These are phyloP conservation scores for Caradrina kadenii DNA, from an alignment of 2,888 invertebrate species.

Conservation along the genomic window DNA sequence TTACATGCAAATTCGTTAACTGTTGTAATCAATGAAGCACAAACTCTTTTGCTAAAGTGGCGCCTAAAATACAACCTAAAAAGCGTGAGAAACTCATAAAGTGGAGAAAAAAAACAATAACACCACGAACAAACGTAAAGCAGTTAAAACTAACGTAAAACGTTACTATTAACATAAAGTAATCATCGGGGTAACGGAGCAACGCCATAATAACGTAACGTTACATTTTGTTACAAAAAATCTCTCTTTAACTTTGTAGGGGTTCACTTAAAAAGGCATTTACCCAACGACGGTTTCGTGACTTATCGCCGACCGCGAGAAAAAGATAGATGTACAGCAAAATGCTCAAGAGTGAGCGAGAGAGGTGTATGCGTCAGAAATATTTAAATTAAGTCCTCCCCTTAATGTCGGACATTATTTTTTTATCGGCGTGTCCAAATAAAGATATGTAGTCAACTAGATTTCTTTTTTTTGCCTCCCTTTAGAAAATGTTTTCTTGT, in stretches of 20 bases:
- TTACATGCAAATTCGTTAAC: slow-evolving; percentile 4
- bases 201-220: slow-evolving; percentile 66
- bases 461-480: slow-evolving; percentile 61
- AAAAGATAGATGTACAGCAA: slow-evolving; percentile 66
- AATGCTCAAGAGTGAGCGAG: slow-evolving; percentile 61
- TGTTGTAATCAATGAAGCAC: background rate
- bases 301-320: slow-evolving; percentile 79
- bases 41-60: background rate
- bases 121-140: slow-evolving; percentile 29
- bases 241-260: slow-evolving; percentile 69
- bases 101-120: slow-evolving; percentile 33
- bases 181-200: slow-evolving; percentile 74
- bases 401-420: slow-evolving; percentile 89
- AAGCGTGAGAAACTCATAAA: slow-evolving; percentile 24
- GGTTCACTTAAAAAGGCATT: slow-evolving; percentile 88
- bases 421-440: slow-evolving; percentile 87
- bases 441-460: slow-evolving; percentile 82
- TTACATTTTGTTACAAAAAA: slow-evolving; percentile 77
- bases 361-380: slow-evolving; percentile 75
- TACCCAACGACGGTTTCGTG: slow-evolving; percentile 77
- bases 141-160: slow-evolving; percentile 57
- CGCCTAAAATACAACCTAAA: slow-evolving; percentile 14
- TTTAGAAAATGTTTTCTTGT: slow-evolving; percentile 71
- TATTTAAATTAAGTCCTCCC: slow-evolving; percentile 89
- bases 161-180: slow-evolving; percentile 69